Evolutionary conservation across 2,888 invertebrate genomes (phyloP), one percentile per base, ranked within the genome.

Genomic region (Lasioglossum lativentre): DNA sequence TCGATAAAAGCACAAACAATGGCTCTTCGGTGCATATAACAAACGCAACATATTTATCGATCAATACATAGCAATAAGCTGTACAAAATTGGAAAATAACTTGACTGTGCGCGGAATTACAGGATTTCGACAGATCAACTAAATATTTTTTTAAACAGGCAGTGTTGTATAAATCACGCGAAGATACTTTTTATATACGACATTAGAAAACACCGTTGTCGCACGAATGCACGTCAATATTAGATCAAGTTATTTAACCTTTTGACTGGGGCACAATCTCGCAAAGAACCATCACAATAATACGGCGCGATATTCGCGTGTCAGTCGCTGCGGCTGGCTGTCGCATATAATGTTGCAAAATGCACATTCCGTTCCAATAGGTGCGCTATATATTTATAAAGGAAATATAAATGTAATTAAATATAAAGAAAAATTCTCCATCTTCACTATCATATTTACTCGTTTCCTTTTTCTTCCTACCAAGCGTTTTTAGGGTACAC

Each of bases 401-500:
- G 5, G 47, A 47, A 47, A 19, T 47, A 6, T 42, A 4, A 14
- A 42, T 14, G 4, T 14, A 42, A 42, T 42, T 42, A 42, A 42
- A 42, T 42, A 42, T 42, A 42, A 42, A 0, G 42, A 3, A 4
- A 14, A 14, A 14, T 4, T 1, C 14, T 42, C 40, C 8, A 40
- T 40, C 40, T 1, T 40, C 8, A 8, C 10, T 40, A 40, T 40
- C 5, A 40, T 40, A 5, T 40, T 40, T 40, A 10, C 40, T 40
- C 8, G 40, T 71, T 71, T 71, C 27, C 70, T n/a, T 42, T 71
- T 71, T 71, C 70, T 42, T 71, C 42, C n/a, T n/a, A n/a, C n/a
- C n/a, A n/a, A n/a, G n/a, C n/a, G n/a, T n/a, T n/a, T n/a, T n/a
- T n/a, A n/a, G n/a, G n/a, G n/a, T n/a, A n/a, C n/a, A n/a, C n/a